Percentiles rank a stretch among this genome's conserved stretches.
Conservation (phyloP, 2,113 vertebrate genomes). For the Atractosteus spatula region DNA sequence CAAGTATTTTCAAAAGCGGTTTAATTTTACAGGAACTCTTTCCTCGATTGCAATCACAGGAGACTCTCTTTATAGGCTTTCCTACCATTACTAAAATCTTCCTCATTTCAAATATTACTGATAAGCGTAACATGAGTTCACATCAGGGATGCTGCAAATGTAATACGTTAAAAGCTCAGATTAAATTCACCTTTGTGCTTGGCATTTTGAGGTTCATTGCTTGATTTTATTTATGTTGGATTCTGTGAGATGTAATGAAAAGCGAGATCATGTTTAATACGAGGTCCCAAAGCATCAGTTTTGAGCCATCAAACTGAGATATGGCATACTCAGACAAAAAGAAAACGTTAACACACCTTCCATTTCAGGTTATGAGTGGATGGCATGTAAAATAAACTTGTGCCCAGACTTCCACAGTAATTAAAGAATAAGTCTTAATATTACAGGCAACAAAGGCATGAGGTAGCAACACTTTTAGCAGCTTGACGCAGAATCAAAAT, state of each 20-base stretch:
- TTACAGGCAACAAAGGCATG: background rate
- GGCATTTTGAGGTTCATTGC: background rate
- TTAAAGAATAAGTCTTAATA: too few species aligned
- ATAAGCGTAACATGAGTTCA: constrained; percentile 57
- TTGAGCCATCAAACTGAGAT: constrained; percentile 16
- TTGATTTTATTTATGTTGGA: background rate
- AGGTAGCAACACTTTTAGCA: constrained; percentile 9
- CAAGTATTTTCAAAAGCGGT: constrained; percentile 28
- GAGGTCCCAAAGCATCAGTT: constrained; percentile 5
- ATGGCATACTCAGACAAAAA: constrained; percentile 10
- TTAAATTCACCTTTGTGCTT: constrained; percentile 36
- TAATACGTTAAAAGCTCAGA: constrained; percentile 54
- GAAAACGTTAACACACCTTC: constrained; percentile 16
- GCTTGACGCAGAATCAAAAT: constrained; percentile 33
- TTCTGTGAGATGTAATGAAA: background rate
- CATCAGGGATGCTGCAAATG: constrained; percentile 27
- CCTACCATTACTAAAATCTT: constrained; percentile 51
- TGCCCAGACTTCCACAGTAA: constrained; percentile 11
- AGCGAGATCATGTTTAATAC: constrained; percentile 18
- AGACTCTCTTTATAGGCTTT: constrained; percentile 52
- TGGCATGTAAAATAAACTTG: constrained; percentile 14
- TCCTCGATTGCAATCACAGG: constrained; percentile 52
- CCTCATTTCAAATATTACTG: constrained; percentile 55
- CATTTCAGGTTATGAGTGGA: constrained; percentile 21
- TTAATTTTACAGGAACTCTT: constrained; percentile 64